These are phyloP conservation scores for Allenopithecus nigroviridis DNA, from an alignment of 2,797 vertebrate genomes.

Conservation along the genomic window DNA sequence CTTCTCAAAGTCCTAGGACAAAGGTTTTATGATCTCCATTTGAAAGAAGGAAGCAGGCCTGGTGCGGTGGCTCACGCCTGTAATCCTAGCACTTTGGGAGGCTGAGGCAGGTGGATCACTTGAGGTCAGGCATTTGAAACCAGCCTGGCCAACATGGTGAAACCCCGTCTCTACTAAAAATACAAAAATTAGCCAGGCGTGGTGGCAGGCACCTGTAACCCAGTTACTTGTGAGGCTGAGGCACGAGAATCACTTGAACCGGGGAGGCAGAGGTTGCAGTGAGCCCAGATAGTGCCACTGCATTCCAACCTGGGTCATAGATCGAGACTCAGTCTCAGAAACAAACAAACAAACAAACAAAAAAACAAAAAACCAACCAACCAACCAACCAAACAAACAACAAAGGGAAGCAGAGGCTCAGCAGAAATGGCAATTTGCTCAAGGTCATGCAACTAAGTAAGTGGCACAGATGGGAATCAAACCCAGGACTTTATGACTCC, in stretches of 20 bases:
- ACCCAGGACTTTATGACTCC: neutral
- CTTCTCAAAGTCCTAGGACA: neutral
- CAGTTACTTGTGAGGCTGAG: neutral
- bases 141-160: neutral
- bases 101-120: neutral
- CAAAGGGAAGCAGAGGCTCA: neutral
- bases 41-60: neutral
- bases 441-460: neutral
- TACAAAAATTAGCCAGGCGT: neutral
- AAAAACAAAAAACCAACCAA: neutral
- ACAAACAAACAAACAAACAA: neutral
- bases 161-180: neutral
- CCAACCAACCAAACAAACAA: neutral
- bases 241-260: neutral
- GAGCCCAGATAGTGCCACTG: neutral
- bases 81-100: neutral
- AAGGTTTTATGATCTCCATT: neutral
- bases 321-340: neutral
- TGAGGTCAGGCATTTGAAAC: neutral
- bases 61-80: neutral
- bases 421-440: neutral
- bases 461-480: neutral
- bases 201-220: neutral
- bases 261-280: neutral
- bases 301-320: neutral